These are phyloP conservation scores for Xylota segnis DNA, from an alignment of 2,888 invertebrate species.

Conservation along the genomic window DNA sequence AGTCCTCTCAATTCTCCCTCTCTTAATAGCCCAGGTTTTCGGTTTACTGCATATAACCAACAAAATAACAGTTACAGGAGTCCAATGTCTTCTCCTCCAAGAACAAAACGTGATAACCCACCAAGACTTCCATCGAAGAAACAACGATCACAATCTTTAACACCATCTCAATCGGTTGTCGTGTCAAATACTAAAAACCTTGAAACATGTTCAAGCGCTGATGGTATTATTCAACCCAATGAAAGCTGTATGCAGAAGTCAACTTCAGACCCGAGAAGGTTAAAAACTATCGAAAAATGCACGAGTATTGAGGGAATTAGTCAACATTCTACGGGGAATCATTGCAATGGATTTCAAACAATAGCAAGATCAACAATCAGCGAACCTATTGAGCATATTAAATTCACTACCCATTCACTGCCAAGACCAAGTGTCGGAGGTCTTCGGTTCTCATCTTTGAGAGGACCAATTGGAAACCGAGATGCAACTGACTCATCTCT, in stretches of 20 bases:
- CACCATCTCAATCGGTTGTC: slow-evolving; percentile 86
- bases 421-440: slow-evolving; percentile 84
- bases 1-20: slow-evolving; percentile 83
- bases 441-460: slow-evolving; percentile 85
- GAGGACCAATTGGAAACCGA: slow-evolving; percentile 86
- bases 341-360: slow-evolving; percentile 82
- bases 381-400: slow-evolving; percentile 81
- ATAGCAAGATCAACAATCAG: slow-evolving; percentile 82
- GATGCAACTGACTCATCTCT: slow-evolving; percentile 87
- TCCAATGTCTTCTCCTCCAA: slow-evolving; percentile 87
- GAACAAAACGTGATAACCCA: slow-evolving; percentile 85
- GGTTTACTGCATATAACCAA: slow-evolving; percentile 81
- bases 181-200: slow-evolving; percentile 80
- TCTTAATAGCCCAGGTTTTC: slow-evolving; percentile 84
- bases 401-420: slow-evolving; percentile 87
- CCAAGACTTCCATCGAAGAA: slow-evolving; percentile 87
- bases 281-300: slow-evolving; percentile 76
- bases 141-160: slow-evolving; percentile 92
- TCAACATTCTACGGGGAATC: slow-evolving; percentile 72
- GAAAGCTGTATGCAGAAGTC: slow-evolving; percentile 44
- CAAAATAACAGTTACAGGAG: slow-evolving; percentile 80
- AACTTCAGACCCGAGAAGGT: slow-evolving; percentile 54
- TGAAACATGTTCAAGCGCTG: slow-evolving; percentile 89
- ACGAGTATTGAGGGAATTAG: slow-evolving; percentile 54
- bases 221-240: slow-evolving; percentile 87